Conservation (phyloP, 1,140 invertebrate genomes). For the Neuroterus valhalla region DNA sequence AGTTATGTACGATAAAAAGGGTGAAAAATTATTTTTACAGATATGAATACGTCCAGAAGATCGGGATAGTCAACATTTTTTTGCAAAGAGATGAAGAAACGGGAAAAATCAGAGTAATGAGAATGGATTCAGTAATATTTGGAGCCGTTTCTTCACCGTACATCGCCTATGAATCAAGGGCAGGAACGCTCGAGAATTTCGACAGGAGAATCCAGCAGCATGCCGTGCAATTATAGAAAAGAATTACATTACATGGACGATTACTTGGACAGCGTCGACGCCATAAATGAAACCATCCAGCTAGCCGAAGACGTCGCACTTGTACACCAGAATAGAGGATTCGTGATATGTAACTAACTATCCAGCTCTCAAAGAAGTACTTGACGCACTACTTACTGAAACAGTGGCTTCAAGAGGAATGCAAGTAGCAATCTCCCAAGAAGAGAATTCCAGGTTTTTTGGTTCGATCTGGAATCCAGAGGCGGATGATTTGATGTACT, state of each 20-base stretch:
- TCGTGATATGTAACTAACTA: slow-evolving; percentile 36
- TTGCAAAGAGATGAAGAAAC: slow-evolving; percentile 44
- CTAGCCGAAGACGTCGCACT: background rate
- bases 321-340: slow-evolving; percentile 34
- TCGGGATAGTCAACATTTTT: slow-evolving; percentile 50
- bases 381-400: background rate
- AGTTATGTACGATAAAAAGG: too few relatives aligned
- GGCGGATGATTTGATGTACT: slow-evolving; percentile 24
- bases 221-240: slow-evolving; percentile 32
- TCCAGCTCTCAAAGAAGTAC: background rate
- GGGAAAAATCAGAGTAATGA: slow-evolving; percentile 38
- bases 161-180: slow-evolving; percentile 32
- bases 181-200: slow-evolving; percentile 50
- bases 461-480: slow-evolving; percentile 39
- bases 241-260: slow-evolving; percentile 52
- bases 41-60: slow-evolving; percentile 55
- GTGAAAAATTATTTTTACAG: slow-evolving; percentile 64
- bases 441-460: background rate
- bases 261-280: slow-evolving; percentile 39
- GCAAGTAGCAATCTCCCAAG: too few relatives aligned
- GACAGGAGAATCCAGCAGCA: slow-evolving; percentile 5
- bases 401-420: background rate
- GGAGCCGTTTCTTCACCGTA: too few relatives aligned
- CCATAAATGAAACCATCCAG: slow-evolving; percentile 18
- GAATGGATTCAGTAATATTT: slow-evolving; percentile 43